These are phyloP conservation scores for Anticlea derivata DNA, from an alignment of 2,888 invertebrate genomes.

Conservation along the genomic window DNA sequence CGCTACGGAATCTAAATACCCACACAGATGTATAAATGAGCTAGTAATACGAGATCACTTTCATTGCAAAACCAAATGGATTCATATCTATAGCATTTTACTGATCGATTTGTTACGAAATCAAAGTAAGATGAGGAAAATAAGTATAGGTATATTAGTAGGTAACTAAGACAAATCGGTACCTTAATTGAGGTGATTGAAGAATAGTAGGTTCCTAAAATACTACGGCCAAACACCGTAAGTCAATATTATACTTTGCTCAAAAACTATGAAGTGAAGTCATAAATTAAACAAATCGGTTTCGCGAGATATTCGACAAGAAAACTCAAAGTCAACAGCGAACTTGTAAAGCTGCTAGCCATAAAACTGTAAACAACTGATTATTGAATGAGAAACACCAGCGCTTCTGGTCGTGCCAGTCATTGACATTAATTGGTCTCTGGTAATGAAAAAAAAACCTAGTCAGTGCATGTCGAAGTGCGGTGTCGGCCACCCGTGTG, in stretches of 20 bases:
- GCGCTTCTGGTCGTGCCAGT: slow-evolving; percentile 70
- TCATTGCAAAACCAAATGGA: slow-evolving; percentile 29
- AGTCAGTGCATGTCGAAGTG: slow-evolving; percentile 69
- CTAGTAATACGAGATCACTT: slow-evolving; percentile 24
- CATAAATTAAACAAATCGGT: slow-evolving; percentile 20
- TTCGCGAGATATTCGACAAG: slow-evolving; percentile 9
- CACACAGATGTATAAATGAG: slow-evolving; percentile 4
- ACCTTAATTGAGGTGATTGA: too few relatives aligned
- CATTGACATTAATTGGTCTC: slow-evolving; percentile 73
- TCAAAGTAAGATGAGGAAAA: neutral
- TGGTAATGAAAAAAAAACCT: slow-evolving; percentile 63
- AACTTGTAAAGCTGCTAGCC: slow-evolving; percentile 40
- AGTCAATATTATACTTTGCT: neutral
- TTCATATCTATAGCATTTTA: too few relatives aligned
- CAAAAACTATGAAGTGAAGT: slow-evolving; percentile 6
- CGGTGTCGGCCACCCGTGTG: slow-evolving; percentile 50
- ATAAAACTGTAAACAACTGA: slow-evolving; percentile 51
- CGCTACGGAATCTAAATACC: too few relatives aligned
- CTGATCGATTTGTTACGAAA: slow-evolving; percentile 9
- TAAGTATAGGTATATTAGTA: neutral
- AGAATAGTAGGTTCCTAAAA: too few relatives aligned
- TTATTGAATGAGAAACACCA: slow-evolving; percentile 60
- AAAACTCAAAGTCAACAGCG: slow-evolving; percentile 24
- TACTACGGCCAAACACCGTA: neutral
- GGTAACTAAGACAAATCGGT: too few relatives aligned